These are phyloP conservation scores for Drosophila hydei DNA, from an alignment of 1,140 invertebrate genomes.

Conservation along the genomic window DNA sequence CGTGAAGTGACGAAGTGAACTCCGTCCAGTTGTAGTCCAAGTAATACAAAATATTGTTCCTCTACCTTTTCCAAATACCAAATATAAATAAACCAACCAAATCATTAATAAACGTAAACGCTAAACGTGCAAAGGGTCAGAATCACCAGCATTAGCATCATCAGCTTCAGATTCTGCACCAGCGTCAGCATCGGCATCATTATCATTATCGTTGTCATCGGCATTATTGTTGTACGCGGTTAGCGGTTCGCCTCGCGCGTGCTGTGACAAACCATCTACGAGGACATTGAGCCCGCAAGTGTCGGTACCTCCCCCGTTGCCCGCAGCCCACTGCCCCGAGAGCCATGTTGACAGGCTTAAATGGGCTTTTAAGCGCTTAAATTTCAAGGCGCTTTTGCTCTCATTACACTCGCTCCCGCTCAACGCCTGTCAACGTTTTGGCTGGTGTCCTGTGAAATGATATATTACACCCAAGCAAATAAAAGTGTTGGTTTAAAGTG, in stretches of 20 bases:
- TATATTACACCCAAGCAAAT: slow-evolving; percentile 43
- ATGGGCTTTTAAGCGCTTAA: slow-evolving; percentile 51
- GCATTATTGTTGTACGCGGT: slow-evolving; percentile 33
- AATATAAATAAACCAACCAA: slow-evolving; percentile 22
- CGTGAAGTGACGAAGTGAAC: slow-evolving; percentile 11
- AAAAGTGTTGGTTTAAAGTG: slow-evolving; percentile 63
- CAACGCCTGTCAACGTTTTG: slow-evolving; percentile 10
- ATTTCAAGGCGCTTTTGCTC: slow-evolving; percentile 51
- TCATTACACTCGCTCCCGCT: slow-evolving; percentile 35
- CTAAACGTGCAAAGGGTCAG: slow-evolving; percentile 40
- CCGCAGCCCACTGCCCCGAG: background rate
- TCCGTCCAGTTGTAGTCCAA: slow-evolving; percentile 25
- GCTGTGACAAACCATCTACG: slow-evolving; percentile 27
- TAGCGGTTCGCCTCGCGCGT: slow-evolving; percentile 24
- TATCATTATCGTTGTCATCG: background rate
- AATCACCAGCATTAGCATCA: slow-evolving; percentile 18
- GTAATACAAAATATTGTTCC: background rate
- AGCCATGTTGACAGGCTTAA: slow-evolving; percentile 57
- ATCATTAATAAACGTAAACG: slow-evolving; percentile 63
- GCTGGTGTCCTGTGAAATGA: slow-evolving; percentile 36
- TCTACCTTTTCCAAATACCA: too few relatives aligned
- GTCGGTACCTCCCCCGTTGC: background rate
- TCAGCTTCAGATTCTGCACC: too few relatives aligned
- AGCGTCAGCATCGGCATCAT: slow-evolving; percentile 34
- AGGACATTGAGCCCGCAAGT: slow-evolving; percentile 19